Percentiles rank a stretch among this genome's conserved stretches.
Evolutionary conservation across 2,888 invertebrate genomes (phyloP).

Genomic region (Tromatobia lineatoria): DNA sequence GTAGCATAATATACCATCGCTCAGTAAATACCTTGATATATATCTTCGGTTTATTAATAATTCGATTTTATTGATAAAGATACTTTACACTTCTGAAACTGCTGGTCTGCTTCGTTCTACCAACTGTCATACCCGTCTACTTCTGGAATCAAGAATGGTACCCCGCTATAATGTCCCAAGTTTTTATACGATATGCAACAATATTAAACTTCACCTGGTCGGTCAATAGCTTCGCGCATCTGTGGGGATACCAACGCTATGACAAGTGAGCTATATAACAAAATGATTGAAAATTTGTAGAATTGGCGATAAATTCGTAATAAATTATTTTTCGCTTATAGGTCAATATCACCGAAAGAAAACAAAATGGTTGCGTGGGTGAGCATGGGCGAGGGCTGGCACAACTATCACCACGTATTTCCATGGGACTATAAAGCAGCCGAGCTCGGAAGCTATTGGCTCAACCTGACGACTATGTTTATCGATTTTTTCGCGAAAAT

Average conservation of each 20-base stretch:
- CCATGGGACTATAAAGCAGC: constrained; percentile 85
- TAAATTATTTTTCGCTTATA: not conserved
- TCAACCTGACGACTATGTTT: constrained; percentile 89
- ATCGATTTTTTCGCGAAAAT: constrained; percentile 90
- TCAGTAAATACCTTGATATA: too few relatives aligned
- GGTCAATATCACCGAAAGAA: constrained; percentile 70
- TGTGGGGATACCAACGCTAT: constrained; percentile 82
- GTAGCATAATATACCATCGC: too few relatives aligned
- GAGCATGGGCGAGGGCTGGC: constrained; percentile 85
- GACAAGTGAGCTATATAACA: constrained; percentile 76
- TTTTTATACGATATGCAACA: constrained; percentile 86
- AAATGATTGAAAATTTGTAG: not conserved
- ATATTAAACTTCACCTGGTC: constrained; percentile 87
- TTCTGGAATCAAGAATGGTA: constrained; percentile 87
- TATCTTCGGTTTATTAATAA: too few relatives aligned
- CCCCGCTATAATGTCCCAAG: constrained; percentile 86
- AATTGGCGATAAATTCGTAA: not conserved
- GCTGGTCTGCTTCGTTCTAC: constrained; percentile 87
- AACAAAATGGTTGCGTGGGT: constrained; percentile 78
- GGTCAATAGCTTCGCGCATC: constrained; percentile 88
- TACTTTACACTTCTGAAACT: constrained; percentile 86
- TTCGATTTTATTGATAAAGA: constrained; percentile 75
- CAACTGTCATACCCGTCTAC: constrained; percentile 87
- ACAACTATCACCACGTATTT: constrained; percentile 87
- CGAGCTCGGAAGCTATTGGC: constrained; percentile 79